phyloP scores from a whole-genome alignment of 35 echinoderm and acorn worm species.

The Ophiothrix spiculata region DNA sequence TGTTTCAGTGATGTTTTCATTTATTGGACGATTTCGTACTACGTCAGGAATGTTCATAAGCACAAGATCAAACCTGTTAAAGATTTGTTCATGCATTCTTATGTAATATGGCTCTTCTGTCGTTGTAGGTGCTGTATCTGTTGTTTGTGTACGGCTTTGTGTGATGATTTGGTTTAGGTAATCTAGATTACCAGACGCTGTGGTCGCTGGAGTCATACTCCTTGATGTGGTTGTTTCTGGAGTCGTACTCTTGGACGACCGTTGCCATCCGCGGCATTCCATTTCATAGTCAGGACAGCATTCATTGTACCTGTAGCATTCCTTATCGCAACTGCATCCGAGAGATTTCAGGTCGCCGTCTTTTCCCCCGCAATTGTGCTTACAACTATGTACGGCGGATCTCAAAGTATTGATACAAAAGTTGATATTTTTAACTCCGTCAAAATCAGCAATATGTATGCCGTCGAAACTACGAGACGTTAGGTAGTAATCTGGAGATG shows the following conservation, averaged over 20 bases:
- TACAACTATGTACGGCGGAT: background rate
- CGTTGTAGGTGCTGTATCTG: no score
- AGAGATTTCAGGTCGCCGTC: background rate
- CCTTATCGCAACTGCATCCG: background rate
- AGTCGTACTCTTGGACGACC: no score
- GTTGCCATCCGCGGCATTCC: background rate
- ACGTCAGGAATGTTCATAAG: background rate
- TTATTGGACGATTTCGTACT: background rate
- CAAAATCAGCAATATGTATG: background rate
- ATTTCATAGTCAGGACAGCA: background rate
- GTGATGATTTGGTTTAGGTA: no score
- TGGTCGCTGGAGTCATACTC: no score
- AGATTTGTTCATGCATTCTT: no score
- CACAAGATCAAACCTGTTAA: no score
- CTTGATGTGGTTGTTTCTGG: no score
- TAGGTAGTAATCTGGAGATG: background rate
- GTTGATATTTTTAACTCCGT: background rate
- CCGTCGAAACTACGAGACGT: background rate
- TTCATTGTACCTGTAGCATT: background rate
- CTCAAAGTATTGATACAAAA: background rate
- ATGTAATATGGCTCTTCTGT: no score
- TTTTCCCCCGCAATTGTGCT: background rate
- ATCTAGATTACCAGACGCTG: no score
- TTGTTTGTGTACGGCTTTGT: no score
- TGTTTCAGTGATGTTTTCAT: background rate